Base-by-base conservation (phyloP, 2,113 vertebrate genomes). In the Eublepharis macularius region DNA sequence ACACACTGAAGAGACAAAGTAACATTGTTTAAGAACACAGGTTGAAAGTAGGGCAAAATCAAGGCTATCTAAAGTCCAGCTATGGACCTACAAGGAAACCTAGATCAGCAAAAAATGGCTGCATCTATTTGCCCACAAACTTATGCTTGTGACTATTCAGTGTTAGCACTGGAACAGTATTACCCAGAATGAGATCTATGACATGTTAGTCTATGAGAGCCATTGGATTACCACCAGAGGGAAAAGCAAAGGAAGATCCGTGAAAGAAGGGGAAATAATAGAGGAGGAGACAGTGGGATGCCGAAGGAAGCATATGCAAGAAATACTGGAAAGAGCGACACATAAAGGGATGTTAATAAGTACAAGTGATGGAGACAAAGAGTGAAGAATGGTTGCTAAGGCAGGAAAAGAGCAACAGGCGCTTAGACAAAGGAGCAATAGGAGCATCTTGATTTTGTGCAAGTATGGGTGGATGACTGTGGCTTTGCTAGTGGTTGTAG, bases 1-100 rank as follows among this genome's bases (percentile, higher is more conserved):
- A 95, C 98, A 99, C 94, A 99, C 99, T 99, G 96, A 89, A 98
- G 96, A 84, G 84, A 95, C 49, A 93, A 76, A 21, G 82, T 60
- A 82, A 85, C 1, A 78, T 81, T 66, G 90, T 60, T 41, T 19
- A 41, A 3, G 12, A 26, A 13, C 39, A 47, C 43, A 81, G 45
- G 21, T 17, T 34, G 4, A 69, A 51, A 66, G 45, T 60, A 41
- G 65, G 8, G 29, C 34, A 81, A 68, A 57, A 43, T 4, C 2
- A 10, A 19, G 26, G 17, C 29, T 16, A 32, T 43, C 16, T 72
- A 57, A 54, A 65, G 24, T 74, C 51, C 54, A 60, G 57, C 5
- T 60, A 60, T 60, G 57, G 19, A 60, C 57, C 17, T 45, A 76
- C 8, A 45, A 34, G 39, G 29, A 16, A 9, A 75, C 26, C 24